Percentiles rank a stretch among this genome's conserved stretches.
phyloP scores from a whole-genome alignment of 2,888 invertebrate species.

The Cylloceria caligata region DNA sequence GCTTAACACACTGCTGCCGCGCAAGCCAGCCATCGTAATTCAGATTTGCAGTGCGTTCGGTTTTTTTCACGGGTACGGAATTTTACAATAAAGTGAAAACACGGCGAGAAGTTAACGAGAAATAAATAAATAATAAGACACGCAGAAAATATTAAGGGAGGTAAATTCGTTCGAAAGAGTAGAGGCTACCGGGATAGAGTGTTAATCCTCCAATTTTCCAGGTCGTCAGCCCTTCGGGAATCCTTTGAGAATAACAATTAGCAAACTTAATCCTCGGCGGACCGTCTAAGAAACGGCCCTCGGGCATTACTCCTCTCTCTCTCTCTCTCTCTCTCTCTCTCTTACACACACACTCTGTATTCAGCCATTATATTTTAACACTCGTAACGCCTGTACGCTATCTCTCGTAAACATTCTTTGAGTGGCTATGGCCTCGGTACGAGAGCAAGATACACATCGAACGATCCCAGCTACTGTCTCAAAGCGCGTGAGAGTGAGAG shows the following conservation, averaged over 20 bases:
- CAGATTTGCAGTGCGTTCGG: conserved; percentile 2
- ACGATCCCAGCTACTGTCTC: conserved; percentile 7
- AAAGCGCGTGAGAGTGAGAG: conserved; percentile 40
- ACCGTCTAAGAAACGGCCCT: conserved; percentile 66
- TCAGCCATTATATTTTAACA: conserved; percentile 74
- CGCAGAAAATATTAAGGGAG: conserved; percentile 6
- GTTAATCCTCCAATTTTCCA: conserved; percentile 80
- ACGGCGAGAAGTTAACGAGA: conserved; percentile 15
- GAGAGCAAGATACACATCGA: conserved; percentile 64
- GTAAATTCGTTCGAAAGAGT: conserved; percentile 22
- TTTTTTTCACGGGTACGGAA: background rate
- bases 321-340: conserved; percentile 34
- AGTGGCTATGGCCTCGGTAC: conserved; percentile 66
- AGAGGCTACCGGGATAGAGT: conserved; percentile 31
- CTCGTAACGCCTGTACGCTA: conserved; percentile 70
- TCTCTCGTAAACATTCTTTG: conserved; percentile 79
- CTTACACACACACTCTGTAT: conserved; percentile 59
- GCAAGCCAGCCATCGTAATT: conserved; percentile 13
- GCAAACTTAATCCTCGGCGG: conserved; percentile 79
- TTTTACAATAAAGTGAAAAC: background rate
- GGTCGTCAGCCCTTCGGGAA: conserved; percentile 66
- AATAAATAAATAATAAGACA: conserved; percentile 5
- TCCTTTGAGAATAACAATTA: conserved; percentile 82
- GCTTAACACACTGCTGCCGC: conserved; percentile 3
- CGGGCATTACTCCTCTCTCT: conserved; percentile 33